Conservation (phyloP, 2,797 vertebrate species). For the Melanotaenia maccullochi region DNA sequence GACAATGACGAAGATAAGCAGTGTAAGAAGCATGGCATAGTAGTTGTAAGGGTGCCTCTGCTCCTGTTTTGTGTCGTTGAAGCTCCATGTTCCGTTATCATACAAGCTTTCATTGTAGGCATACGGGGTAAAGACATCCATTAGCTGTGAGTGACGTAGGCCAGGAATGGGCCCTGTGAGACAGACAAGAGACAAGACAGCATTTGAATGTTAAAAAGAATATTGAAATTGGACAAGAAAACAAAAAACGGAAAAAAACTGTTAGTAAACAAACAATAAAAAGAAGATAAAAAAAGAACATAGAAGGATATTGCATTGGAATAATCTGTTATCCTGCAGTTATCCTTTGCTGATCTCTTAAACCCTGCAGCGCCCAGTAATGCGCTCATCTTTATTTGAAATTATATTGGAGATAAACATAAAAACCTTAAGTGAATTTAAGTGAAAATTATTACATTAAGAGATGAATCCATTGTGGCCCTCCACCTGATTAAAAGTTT, state of each 20-base stretch:
- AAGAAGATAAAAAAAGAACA: background rate
- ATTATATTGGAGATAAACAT: background rate
- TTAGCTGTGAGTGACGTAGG: constrained; percentile 83
- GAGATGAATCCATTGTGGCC: background rate
- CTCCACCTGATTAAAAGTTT: background rate
- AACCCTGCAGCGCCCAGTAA: constrained; percentile 3
- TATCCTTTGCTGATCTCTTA: constrained; percentile 14
- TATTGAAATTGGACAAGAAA: background rate
- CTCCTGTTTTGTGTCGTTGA: constrained; percentile 85
- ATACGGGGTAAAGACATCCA: constrained; percentile 94
- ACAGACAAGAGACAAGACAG: constrained; percentile 16
- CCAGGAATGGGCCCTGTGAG: constrained; percentile 75
- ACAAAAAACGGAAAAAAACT: background rate
- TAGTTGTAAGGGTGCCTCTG: constrained; percentile 92
- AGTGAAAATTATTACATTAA: constrained; percentile 3
- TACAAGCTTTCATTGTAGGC: constrained; percentile 88
- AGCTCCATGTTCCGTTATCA: constrained; percentile 85
- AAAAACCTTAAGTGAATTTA: background rate
- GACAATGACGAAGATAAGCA: constrained; percentile 97
- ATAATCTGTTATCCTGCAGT: constrained; percentile 20
- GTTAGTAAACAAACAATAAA: background rate
- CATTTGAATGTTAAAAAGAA: constrained; percentile 7
- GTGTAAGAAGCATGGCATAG: constrained; percentile 95
- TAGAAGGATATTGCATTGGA: background rate
- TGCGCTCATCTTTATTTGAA: constrained; percentile 6